A percentile compares a stretch with the other conserved stretches of the same genome.
Conservation (phyloP, 2,113 vertebrate genomes). For the Pterocles gutturalis region DNA sequence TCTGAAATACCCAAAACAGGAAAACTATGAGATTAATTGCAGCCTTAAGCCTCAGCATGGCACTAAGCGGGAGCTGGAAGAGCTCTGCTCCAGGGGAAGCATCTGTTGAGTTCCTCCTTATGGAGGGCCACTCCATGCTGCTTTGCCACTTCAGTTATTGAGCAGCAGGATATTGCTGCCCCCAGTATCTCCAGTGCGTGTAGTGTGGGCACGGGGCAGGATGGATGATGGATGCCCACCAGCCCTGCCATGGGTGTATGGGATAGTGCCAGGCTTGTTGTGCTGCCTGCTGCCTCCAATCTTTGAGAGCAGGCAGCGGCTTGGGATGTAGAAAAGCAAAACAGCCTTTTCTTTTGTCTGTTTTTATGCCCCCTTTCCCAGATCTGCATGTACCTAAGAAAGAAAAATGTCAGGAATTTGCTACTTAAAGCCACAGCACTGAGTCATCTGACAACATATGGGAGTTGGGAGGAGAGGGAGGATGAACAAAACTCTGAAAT, state of each 20-base stretch:
- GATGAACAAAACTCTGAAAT: background rate
- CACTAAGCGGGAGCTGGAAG: background rate
- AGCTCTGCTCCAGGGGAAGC: background rate
- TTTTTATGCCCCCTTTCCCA: background rate
- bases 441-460: background rate
- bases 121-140: background rate
- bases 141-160: background rate
- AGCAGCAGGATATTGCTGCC: rapidly evolving
- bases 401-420: background rate
- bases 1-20: background rate
- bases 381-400: background rate
- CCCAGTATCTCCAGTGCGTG: background rate
- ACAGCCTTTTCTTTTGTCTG: background rate
- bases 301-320: rapidly evolving
- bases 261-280: background rate
- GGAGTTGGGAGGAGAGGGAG: background rate
- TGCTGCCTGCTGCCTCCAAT: background rate
- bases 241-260: rapidly evolving
- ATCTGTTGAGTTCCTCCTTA: background rate
- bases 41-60: background rate
- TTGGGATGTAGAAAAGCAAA: background rate
- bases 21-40: background rate
- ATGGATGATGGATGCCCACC: background rate
- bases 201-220: background rate
- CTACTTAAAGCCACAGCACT: background rate